Evolutionary conservation across 2,113 vertebrate genomes (phyloP).

Genomic region (Cololabis saira): DNA sequence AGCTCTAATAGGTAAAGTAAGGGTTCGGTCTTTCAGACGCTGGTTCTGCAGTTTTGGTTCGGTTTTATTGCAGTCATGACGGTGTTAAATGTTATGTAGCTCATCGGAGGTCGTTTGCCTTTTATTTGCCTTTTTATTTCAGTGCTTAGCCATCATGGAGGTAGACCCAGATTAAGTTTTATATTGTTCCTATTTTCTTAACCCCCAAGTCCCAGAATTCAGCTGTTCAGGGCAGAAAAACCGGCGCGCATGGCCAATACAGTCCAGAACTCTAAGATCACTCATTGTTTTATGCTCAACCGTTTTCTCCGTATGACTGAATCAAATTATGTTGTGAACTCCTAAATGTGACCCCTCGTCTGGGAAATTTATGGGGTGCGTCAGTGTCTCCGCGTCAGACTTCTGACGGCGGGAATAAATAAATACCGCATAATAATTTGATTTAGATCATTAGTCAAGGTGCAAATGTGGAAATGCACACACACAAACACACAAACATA

Average conservation of each 20-base stretch:
- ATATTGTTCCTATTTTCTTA: neutral
- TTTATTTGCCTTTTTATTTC: too few relatives aligned
- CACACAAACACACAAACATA: conserved; percentile 1
- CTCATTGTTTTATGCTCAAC: conserved; percentile 6
- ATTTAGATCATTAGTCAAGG: conserved; percentile 40
- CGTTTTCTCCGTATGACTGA: neutral
- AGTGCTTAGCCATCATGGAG: too few relatives aligned
- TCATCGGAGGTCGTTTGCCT: too few relatives aligned
- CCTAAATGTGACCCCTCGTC: conserved; percentile 13
- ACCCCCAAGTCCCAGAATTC: neutral
- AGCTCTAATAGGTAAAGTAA: too few relatives aligned
- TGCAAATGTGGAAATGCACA: neutral
- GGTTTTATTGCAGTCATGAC: too few relatives aligned
- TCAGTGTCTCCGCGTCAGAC: conserved; percentile 13
- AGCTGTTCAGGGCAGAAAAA: neutral
- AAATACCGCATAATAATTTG: conserved; percentile 18
- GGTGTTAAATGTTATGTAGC: too few relatives aligned
- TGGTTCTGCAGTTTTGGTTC: too few relatives aligned
- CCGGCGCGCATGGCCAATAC: neutral
- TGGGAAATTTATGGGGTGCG: conserved; percentile 11
- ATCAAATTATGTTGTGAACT: neutral
- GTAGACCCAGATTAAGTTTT: too few relatives aligned
- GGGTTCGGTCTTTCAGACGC: too few relatives aligned
- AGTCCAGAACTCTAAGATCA: neutral
- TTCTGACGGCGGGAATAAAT: conserved; percentile 23